Percentiles rank a stretch among this genome's conserved stretches.
phyloP scores from a whole-genome alignment of 64 coral and sea anemone genomes.

The Astreopora myriophthalma region DNA sequence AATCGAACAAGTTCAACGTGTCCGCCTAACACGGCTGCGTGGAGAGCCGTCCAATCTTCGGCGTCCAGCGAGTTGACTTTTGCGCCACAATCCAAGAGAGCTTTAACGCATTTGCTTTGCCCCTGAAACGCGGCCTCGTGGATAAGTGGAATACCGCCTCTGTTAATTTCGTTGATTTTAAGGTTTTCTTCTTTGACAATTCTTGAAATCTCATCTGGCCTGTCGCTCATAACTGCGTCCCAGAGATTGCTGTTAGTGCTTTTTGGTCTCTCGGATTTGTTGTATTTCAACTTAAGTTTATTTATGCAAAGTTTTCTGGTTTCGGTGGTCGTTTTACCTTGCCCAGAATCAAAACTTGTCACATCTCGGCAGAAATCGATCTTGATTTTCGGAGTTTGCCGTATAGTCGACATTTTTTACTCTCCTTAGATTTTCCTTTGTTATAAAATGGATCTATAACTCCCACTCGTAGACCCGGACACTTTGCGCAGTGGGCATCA shows the following conservation, averaged over 20 bases:
- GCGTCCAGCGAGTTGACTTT: neutral
- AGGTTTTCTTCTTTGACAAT: conserved; percentile 17
- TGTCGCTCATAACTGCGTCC: conserved; percentile 9
- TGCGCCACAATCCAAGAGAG: conserved; percentile 16
- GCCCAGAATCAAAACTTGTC: neutral
- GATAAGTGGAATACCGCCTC: neutral
- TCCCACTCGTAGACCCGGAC: too few species aligned
- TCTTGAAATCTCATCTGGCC: neutral
- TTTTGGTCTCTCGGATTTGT: neutral
- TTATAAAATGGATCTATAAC: too few species aligned
- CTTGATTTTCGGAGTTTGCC: conserved; percentile 8
- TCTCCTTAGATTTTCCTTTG: too few species aligned
- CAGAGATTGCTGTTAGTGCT: neutral
- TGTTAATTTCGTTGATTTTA: conserved; percentile 5
- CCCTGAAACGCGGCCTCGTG: conserved; percentile 31
- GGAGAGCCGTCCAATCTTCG: conserved; percentile 28
- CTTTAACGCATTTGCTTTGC: neutral
- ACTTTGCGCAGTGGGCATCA: too few species aligned
- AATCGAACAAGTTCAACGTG: conserved; percentile 33
- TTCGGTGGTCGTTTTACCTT: neutral
- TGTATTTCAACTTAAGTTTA: conserved; percentile 1
- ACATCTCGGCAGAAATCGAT: conserved; percentile 28
- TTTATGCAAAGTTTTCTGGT: neutral
- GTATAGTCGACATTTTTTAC: neutral
- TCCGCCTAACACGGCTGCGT: conserved; percentile 21